phyloP scores from a whole-genome alignment of 1,140 invertebrate genomes.

The Copidosoma floridanum region DNA sequence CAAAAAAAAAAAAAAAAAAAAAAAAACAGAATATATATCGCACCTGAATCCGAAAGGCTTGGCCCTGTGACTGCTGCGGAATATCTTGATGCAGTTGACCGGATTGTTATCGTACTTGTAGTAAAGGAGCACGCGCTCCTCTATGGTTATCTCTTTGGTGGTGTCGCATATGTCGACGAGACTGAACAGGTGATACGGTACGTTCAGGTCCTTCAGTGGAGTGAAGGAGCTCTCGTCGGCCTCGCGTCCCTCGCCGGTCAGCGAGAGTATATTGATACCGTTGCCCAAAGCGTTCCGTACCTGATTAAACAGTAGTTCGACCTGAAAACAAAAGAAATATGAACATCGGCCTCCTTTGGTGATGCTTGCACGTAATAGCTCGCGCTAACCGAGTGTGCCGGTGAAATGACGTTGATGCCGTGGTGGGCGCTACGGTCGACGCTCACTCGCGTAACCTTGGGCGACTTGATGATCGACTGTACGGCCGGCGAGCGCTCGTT shows the following conservation, averaged over 20 bases:
- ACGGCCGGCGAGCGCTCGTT: conserved; percentile 92
- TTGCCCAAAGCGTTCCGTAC: conserved; percentile 83
- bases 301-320: conserved; percentile 65
- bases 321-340: conserved; percentile 31
- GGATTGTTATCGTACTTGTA: conserved; percentile 97
- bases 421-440: conserved; percentile 84
- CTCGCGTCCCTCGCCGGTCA: conserved; percentile 91
- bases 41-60: conserved; percentile 84
- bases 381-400: conserved; percentile 71
- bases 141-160: conserved; percentile 84
- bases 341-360: no score
- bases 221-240: conserved; percentile 82
- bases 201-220: conserved; percentile 77
- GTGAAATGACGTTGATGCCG: conserved; percentile 89
- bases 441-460: conserved; percentile 77
- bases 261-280: conserved; percentile 82
- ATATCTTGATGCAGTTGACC: conserved; percentile 97
- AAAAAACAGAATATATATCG: conserved; percentile 10
- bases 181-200: conserved; percentile 95
- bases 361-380: no score
- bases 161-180: conserved; percentile 95
- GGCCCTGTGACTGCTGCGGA: conserved; percentile 77
- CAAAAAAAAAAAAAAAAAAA: not conserved
- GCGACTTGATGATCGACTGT: conserved; percentile 83
- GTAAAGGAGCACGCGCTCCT: conserved; percentile 89